Evolutionary conservation across 2,888 invertebrate species (phyloP).

Genomic region (Agapostemon virescens): DNA sequence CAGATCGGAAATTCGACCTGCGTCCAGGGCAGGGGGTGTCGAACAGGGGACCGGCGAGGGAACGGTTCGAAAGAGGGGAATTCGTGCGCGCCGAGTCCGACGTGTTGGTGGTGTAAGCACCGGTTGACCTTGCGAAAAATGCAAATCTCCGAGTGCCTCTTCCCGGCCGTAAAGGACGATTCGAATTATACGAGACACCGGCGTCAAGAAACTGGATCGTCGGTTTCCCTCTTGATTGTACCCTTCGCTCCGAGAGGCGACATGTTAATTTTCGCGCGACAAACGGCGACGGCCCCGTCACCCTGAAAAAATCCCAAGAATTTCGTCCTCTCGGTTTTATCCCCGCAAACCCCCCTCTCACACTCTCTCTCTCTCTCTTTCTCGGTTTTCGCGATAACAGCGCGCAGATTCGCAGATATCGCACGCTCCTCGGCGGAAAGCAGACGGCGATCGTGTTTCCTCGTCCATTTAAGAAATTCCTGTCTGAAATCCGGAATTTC

Average conservation of each 20-base stretch:
- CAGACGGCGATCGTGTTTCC: too few species aligned
- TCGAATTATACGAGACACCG: conserved; percentile 47
- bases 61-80: background rate
- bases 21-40: background rate
- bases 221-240: conserved; percentile 22
- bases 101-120: conserved; percentile 55
- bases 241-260: background rate
- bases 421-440: too few species aligned
- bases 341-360: too few species aligned
- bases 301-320: conserved; percentile 16
- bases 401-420: too few species aligned
- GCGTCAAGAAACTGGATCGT: conserved; percentile 48
- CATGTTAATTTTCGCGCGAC: conserved; percentile 28
- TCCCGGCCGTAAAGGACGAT: conserved; percentile 50
- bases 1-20: conserved; percentile 47
- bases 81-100: conserved; percentile 3
- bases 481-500: too few species aligned
- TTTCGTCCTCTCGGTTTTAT: conserved; percentile 5
- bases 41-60: background rate
- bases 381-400: too few species aligned
- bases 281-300: background rate
- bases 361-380: too few species aligned
- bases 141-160: conserved; percentile 63
- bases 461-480: too few species aligned
- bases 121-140: conserved; percentile 74